phyloP scores from a whole-genome alignment of 2,797 vertebrate species.

The Echiichthys vipera region DNA sequence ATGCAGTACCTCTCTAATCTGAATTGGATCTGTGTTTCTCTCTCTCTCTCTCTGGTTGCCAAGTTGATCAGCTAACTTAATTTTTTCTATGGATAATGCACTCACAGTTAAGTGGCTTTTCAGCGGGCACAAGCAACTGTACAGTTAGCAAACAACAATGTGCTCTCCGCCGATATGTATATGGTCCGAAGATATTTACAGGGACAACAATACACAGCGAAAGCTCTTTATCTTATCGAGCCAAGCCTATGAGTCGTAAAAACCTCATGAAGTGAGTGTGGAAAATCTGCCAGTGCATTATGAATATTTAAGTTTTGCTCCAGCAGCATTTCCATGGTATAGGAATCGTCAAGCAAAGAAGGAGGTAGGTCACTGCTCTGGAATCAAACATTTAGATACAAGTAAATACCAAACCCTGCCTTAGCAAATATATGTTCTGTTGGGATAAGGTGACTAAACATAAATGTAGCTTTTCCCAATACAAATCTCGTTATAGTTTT shows the following conservation, averaged over 20 bases:
- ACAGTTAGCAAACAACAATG: background rate
- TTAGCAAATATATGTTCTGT: too few species aligned
- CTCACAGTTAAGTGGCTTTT: conserved; percentile 21
- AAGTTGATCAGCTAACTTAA: conserved; percentile 17
- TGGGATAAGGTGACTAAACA: too few species aligned
- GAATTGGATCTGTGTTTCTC: background rate
- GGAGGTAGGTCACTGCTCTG: background rate
- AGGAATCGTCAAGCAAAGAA: background rate
- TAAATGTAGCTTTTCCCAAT: too few species aligned
- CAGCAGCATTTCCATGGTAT: too few species aligned
- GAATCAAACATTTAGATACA: too few species aligned
- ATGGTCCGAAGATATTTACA: background rate
- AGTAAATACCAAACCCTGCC: background rate
- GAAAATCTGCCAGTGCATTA: background rate
- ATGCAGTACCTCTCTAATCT: conserved; percentile 20
- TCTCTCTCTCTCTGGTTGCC: background rate
- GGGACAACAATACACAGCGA: background rate
- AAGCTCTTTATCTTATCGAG: background rate
- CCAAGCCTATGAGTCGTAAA: background rate
- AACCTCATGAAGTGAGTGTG: background rate
- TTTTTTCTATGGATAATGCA: conserved; percentile 17
- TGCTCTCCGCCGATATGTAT: background rate
- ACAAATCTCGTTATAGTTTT: too few species aligned
- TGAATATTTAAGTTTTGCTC: background rate
- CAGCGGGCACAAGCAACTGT: conserved; percentile 4